phyloP scores from a whole-genome alignment of 2,113 vertebrate species.

The Willisornis vidua region DNA sequence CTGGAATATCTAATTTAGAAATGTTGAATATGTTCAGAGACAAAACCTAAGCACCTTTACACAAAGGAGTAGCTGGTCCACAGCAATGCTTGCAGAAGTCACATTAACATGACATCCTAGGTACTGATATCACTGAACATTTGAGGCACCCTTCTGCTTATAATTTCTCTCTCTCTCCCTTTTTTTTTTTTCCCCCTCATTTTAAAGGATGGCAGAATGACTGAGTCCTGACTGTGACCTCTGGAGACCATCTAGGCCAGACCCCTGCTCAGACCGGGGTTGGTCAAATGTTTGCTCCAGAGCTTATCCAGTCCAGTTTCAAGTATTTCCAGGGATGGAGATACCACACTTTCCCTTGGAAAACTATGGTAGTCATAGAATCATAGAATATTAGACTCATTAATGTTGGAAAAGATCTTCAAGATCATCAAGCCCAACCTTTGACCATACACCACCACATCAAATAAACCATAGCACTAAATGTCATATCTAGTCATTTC shows the following conservation, averaged over 20 bases:
- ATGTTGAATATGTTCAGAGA: not conserved
- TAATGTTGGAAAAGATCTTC: not conserved
- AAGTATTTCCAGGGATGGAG: not conserved
- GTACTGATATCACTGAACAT: not conserved
- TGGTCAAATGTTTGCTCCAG: not conserved
- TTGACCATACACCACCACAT: not conserved
- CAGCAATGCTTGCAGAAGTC: not conserved
- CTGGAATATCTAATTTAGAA: not conserved
- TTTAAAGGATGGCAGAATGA: not conserved
- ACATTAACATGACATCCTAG: not conserved
- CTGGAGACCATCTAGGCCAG: not conserved
- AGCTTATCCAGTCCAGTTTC: not conserved
- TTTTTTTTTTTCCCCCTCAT: not conserved
- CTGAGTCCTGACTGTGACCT: not conserved
- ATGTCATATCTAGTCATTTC: not conserved
- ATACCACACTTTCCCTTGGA: not conserved
- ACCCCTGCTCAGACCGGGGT: accelerated
- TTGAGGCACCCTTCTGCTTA: not conserved
- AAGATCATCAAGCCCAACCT: not conserved
- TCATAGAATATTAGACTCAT: not conserved
- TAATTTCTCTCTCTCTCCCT: not conserved
- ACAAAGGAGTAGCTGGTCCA: not conserved
- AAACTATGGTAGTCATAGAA: not conserved
- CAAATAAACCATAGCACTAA: not conserved
- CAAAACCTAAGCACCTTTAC: not conserved